These are phyloP conservation scores for Pica pica DNA, from an alignment of 2,113 vertebrate species.

Conservation along the genomic window DNA sequence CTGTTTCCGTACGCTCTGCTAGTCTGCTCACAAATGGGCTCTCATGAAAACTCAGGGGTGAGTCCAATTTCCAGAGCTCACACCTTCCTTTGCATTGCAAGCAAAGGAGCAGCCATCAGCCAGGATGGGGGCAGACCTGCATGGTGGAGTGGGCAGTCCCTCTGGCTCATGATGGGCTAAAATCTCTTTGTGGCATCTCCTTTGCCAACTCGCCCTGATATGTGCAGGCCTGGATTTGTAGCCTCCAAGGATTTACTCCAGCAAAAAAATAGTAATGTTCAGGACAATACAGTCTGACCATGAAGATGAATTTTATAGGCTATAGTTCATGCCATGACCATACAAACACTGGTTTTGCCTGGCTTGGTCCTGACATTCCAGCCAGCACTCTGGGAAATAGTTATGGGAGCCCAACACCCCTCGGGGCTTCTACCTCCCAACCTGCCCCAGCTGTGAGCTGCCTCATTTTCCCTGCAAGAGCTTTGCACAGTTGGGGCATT, in stretches of 20 bases:
- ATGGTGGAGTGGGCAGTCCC: neutral
- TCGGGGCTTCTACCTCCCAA: neutral
- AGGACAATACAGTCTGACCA: neutral
- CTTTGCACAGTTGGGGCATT: neutral
- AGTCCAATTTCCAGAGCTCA: neutral
- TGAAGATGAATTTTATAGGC: neutral
- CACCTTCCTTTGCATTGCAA: neutral
- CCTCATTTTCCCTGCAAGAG: neutral
- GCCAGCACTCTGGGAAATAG: neutral
- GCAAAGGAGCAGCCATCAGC: neutral
- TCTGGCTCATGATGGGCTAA: neutral
- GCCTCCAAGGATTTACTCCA: neutral
- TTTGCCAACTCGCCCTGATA: accelerated
- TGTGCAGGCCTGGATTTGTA: neutral
- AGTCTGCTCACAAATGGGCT: neutral
- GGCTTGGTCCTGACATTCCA: accelerated
- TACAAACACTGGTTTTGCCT: neutral
- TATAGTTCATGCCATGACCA: neutral
- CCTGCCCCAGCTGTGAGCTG: neutral
- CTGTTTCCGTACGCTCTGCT: neutral
- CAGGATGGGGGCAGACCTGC: neutral
- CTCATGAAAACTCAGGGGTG: neutral
- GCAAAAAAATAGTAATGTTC: neutral
- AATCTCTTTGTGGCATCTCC: neutral
- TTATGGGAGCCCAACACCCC: neutral